These are phyloP conservation scores for Cyphomyrus plagiostoma DNA, from an alignment of 2,113 vertebrate genomes.

Conservation along the genomic window DNA sequence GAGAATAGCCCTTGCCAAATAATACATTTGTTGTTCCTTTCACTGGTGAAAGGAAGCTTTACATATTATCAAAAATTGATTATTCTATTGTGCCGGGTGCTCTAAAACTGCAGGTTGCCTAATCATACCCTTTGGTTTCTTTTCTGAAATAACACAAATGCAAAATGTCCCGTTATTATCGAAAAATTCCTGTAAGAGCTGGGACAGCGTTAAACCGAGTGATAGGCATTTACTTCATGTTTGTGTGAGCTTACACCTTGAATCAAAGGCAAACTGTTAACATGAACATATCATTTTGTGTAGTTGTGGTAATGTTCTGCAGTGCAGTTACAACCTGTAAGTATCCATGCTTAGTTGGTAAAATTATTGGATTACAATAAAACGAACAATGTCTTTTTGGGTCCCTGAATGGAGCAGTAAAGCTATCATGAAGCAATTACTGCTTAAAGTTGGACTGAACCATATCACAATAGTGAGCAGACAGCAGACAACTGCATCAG, in stretches of 20 bases:
- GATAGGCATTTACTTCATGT: not conserved
- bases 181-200: not conserved
- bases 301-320: not conserved
- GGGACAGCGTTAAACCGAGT: not conserved
- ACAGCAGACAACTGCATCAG: not conserved
- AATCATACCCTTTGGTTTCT: not conserved
- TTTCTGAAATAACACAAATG: not conserved
- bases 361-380: not conserved
- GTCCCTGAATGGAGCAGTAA: not conserved
- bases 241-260: not conserved
- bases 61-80: conserved; percentile 11
- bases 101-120: not conserved
- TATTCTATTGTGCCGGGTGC: not conserved
- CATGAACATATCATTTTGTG: not conserved
- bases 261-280: not conserved
- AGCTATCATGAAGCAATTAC: not conserved
- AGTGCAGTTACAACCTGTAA: not conserved
- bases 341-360: not conserved
- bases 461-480: not conserved
- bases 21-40: conserved; percentile 47
- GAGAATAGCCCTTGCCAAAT: conserved; percentile 19
- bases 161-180: not conserved
- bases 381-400: not conserved
- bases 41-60: conserved; percentile 28
- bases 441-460: not conserved